Evolutionary conservation across 2,888 invertebrate genomes (phyloP), one percentile per base, ranked within the genome.

Genomic region (Cacoxenus indagator): DNA sequence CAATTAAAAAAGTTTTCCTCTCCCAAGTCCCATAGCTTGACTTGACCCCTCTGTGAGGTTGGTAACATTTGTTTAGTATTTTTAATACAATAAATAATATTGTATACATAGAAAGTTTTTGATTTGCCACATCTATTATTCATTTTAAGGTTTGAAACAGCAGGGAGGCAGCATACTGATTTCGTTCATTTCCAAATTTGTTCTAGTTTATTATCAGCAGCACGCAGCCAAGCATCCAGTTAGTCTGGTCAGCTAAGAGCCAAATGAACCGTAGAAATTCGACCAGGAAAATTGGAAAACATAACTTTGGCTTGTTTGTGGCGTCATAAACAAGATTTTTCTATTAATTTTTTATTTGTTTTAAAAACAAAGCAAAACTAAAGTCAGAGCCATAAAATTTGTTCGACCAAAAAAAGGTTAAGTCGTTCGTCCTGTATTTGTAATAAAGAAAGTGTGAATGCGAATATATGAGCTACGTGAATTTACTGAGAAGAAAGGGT

Each of bases 1-100:
- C 79, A 80, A 80, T 80, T 80, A 82, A 80, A 80, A 78, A 80
- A 78, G 76, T 78, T 79, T 73, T 69, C 31, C 51, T n/a, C 37
- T 14, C 37, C 37, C 37, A 37, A n/a, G n/a, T n/a, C n/a, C n/a
- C n/a, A 37, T 5, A 14, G 37, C 37, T 37, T 37, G 9, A 37
- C 37, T 37, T 37, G 9, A 2, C 14, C 14, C 37, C 3, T 37
- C 14, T 14, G 37, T 37, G 37, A 37, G 37, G n/a, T 43, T 43
- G 69, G 69, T 71, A 76, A 77, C 78, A 81, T 77, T 80, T 80
- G 75, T 70, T 76, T 75, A 68, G 66, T 70, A 82, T 76, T 78
- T 78, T 77, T 59, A n/a, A n/a, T n/a, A n/a, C n/a, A 17, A 14
- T 17, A 11, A 55, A 55, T 27, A 55, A 55, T 55, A 27, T 55